Evolutionary conservation across 2,888 invertebrate species (phyloP), one percentile per base, ranked within the genome.

Genomic region (Pterobdella sp.): DNA sequence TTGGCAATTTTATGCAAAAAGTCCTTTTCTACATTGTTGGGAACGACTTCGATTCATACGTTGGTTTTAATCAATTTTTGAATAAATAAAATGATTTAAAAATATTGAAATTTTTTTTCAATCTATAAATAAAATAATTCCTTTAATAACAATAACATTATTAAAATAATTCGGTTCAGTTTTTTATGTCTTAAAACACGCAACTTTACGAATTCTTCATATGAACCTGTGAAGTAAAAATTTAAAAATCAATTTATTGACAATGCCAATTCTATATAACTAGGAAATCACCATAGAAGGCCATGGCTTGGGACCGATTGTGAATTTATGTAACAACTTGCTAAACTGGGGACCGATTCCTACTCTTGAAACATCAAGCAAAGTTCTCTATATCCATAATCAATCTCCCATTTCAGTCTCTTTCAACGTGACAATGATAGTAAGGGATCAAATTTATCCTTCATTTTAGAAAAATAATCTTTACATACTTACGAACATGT

Each of bases 321-420:
- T 90, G 1, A 88, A 88, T 4, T 86, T 87, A 52, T 81, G 84
- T 31, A 89, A 89, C 0, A 83, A 85, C 68, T 83, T 85, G n/a
- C 79, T 90, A 22, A 86, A 88, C 81, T 90, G 89, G 86, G 89
- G 88, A 0, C 85, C 87, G 76, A 85, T 88, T 0, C 85, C 86
- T 68, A 84, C 90, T 35, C 83, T 90, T 32, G 83, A 83, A 22
- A 85, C 83, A 74, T 83, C 84, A 42, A 83, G 85, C 1, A 86
- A 87, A 82, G 79, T 79, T 0, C 80, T 90, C 0, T 85, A 84
- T 0, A 80, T 90, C 0, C 86, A 86, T 73, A 91, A 90, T 79
- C 89, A 90, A 80, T 89, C 90, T 0, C 90, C 90, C 0, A 88
- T 90, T 60, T 81, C 85, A 67, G 89, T 90, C 0, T 81, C 85